Conservation (phyloP, 2,797 vertebrate species). For the Tolypeutes matacus region DNA sequence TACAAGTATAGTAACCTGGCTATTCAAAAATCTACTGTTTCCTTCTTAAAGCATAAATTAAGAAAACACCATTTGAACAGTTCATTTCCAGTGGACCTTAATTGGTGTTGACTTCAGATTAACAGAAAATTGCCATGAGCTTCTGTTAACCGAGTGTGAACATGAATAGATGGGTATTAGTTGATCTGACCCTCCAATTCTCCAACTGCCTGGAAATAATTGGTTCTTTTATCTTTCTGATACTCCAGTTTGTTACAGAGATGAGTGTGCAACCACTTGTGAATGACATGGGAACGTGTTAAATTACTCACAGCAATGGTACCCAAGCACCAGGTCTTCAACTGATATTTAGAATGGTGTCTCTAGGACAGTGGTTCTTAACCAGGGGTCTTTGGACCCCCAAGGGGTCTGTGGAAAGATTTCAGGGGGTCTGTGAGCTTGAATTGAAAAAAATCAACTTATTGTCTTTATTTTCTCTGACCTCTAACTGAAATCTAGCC, state of each 20-base stretch:
- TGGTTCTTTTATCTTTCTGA: constrained; percentile 69
- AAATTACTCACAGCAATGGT: constrained; percentile 53
- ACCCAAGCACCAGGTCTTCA: constrained; percentile 30
- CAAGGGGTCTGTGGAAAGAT: too few relatives aligned
- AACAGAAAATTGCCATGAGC: constrained; percentile 54
- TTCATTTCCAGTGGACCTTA: constrained; percentile 43
- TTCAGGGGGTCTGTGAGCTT: too few relatives aligned
- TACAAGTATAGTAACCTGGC: not conserved
- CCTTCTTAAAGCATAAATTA: not conserved
- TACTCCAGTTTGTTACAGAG: constrained; percentile 36
- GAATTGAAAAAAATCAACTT: too few relatives aligned
- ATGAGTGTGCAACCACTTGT: constrained; percentile 8
- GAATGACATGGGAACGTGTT: constrained; percentile 11
- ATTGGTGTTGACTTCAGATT: constrained; percentile 58
- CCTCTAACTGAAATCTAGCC: too few relatives aligned
- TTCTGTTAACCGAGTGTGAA: constrained; percentile 56
- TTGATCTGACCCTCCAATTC: not conserved
- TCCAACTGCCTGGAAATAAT: constrained; percentile 44
- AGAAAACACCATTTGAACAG: constrained; percentile 46
- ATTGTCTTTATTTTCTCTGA: too few relatives aligned
- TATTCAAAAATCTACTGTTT: not conserved
- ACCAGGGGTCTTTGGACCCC: too few relatives aligned
- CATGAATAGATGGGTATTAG: constrained; percentile 61
- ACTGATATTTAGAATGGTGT: constrained; percentile 5
- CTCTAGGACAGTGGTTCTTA: not conserved